These are phyloP conservation scores for Hyles lineata DNA, from an alignment of 2,888 invertebrate genomes.

Conservation along the genomic window DNA sequence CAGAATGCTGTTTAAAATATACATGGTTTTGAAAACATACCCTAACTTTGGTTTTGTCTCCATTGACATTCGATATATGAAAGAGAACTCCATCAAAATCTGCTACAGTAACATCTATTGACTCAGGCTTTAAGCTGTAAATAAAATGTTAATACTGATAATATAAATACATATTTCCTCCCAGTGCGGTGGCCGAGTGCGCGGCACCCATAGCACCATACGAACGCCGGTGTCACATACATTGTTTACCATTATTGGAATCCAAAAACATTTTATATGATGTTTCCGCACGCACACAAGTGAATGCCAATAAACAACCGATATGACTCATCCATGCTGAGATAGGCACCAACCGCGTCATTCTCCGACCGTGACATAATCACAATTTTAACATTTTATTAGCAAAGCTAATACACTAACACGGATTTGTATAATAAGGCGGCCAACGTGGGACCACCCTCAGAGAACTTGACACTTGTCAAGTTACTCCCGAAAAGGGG, in stretches of 20 bases:
- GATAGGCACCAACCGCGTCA: slow-evolving; percentile 75
- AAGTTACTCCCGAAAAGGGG: slow-evolving; percentile 72
- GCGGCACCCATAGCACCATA: slow-evolving; percentile 39
- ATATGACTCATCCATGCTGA: slow-evolving; percentile 77
- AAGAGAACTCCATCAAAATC: slow-evolving; percentile 99
- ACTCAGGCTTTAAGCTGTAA: slow-evolving; percentile 96
- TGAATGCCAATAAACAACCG: slow-evolving; percentile 69
- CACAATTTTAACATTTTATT: slow-evolving; percentile 48
- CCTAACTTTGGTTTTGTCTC: slow-evolving; percentile 98
- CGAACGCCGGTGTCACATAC: slow-evolving; percentile 47
- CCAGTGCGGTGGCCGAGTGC: background rate
- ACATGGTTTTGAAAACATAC: slow-evolving; percentile 84
- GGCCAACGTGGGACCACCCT: slow-evolving; percentile 83
- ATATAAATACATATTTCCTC: slow-evolving; percentile 29
- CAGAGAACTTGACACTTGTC: slow-evolving; percentile 79
- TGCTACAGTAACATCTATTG: slow-evolving; percentile 96
- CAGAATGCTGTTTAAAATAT: background rate
- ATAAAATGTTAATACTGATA: slow-evolving; percentile 38
- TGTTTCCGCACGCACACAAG: slow-evolving; percentile 72
- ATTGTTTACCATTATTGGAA: slow-evolving; percentile 71
- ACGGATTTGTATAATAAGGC: slow-evolving; percentile 50
- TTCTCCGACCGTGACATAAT: slow-evolving; percentile 56
- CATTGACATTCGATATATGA: slow-evolving; percentile 98
- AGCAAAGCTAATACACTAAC: slow-evolving; percentile 42
- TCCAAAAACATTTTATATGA: slow-evolving; percentile 74